Base-by-base conservation (phyloP, 2,888 invertebrate genomes). In the Eretmocerus hayati region DNA sequence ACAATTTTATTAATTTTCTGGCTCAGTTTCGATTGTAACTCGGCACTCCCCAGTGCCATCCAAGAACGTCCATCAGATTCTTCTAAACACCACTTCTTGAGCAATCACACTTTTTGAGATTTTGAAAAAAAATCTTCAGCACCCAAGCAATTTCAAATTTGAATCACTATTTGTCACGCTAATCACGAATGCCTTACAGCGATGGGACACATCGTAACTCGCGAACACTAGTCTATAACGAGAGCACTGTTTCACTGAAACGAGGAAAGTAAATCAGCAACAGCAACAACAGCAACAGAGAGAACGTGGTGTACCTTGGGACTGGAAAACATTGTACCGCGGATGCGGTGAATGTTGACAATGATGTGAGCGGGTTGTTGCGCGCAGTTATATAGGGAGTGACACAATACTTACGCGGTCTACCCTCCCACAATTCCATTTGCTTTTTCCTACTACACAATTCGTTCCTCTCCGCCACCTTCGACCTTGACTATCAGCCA, bases 301-400 rank as follows among this genome's bases (percentile, higher is more conserved):
- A 50, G 54, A 50, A 54, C 53, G 57, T 32, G 20, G 43, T 56
- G 63, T 71, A 70, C 69, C 71, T 71, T 68, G 56, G 58, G 63
- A 65, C 62, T 67, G 65, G 65, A 66, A 67, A 68, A 64, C 71
- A 71, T 71, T 64, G 66, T 70, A 69, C 69, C 68, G 69, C 68
- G 61, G 60, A 65, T 64, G 69, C 71, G 70, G 71, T 66, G 65
- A 70, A 65, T 63, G 70, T 71, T 67, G 64, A 65, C 62, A 68
- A 67, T 69, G 67, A 59, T 61, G 64, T 59, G 66, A 62, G 62
- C 65, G 64, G 66, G 66, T 63, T 59, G 46, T 43, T 46, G 50
- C 52, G 56, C 57, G 55, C 60, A 62, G 66, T 66, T 71, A 66
- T 71, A 70, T 71, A 71, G 67, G 62, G 66, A 66, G 67, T 69